Base-by-base conservation (phyloP, 2,797 vertebrate genomes). In the Sebastes miniatus region DNA sequence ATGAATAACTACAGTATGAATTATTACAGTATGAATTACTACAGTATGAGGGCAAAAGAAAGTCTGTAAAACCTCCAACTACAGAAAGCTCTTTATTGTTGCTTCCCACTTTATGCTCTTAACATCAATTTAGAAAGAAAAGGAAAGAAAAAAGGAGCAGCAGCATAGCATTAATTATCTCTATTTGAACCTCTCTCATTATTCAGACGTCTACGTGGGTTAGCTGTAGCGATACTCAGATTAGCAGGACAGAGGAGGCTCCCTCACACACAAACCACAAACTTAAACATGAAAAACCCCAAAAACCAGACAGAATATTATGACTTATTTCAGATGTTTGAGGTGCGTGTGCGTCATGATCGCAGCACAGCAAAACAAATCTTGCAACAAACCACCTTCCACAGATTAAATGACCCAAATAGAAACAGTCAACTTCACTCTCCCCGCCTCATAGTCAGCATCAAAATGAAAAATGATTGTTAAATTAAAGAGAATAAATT, bases 31-130 rank as follows among this genome's bases (percentile, higher is more conserved):
- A 34, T 34, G 32, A 34, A 34, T 34, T 3, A 34, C 9, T 34
- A 34, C 32, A 32, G 31, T 32, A 32, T 13, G n/a, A 50, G 16
- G n/a, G 68, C 25, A 73, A 73, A 73, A 63, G 3, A 61, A 43
- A 57, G 31, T 57, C 36, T 34, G 61, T 63, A 14, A 70, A 56
- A 56, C 29, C 3, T 81, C 14, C 31, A 52, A 2, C 61, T 74
- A 76, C 62, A 85, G 59, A 84, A 84, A 87, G 83, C 16, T 61
- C n/a, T 93, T 93, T 87, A 91, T 91, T 93, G 29, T 71, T 79
- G 73, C 84, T 63, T 83, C 76, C 83, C 77, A 72, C 69, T 78
- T 76, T 22, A 57, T 66, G 39, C 20, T 29, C 67, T 85, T 73
- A 64, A 77, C 75, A 86, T 73, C 76, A 16, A n/a, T 61, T 11